These are phyloP conservation scores for Phylloscopus trochilus DNA, from an alignment of 2,113 vertebrate genomes.

Conservation along the genomic window DNA sequence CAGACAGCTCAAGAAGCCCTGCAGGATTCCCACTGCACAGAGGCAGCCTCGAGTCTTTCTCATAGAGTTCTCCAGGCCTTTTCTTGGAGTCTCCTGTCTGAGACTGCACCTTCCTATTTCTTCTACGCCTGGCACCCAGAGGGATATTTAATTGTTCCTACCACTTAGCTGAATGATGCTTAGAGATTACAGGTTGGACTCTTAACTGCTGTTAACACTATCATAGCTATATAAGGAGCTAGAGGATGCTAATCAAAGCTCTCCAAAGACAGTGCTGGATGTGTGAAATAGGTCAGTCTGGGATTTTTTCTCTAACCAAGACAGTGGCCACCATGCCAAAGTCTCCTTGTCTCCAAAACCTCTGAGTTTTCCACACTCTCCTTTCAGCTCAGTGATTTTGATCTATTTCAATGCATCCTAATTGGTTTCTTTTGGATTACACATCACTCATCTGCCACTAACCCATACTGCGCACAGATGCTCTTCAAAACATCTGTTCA, in stretches of 20 bases:
- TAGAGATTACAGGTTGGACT: not conserved
- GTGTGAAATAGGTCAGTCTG: not conserved
- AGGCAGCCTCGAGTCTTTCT: rapidly evolving
- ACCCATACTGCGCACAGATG: not conserved
- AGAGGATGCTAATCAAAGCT: not conserved
- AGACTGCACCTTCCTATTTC: not conserved
- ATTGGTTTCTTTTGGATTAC: not conserved
- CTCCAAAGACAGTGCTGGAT: not conserved
- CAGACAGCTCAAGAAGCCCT: not conserved
- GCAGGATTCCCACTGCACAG: not conserved
- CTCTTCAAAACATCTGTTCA: not conserved
- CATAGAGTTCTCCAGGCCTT: not conserved
- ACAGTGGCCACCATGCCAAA: not conserved
- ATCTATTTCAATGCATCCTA: not conserved
- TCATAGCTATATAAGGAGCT: not conserved
- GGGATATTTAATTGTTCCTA: not conserved
- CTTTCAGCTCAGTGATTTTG: not conserved
- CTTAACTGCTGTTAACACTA: not conserved
- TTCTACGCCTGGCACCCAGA: not conserved
- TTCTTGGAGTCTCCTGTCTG: not conserved
- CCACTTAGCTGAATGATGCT: not conserved
- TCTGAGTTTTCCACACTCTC: not conserved
- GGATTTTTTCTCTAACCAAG: not conserved
- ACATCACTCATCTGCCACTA: not conserved
- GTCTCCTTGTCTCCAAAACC: not conserved